Base-by-base conservation (phyloP, 2,888 invertebrate species). In the Pristionchus fissidentatus region DNA sequence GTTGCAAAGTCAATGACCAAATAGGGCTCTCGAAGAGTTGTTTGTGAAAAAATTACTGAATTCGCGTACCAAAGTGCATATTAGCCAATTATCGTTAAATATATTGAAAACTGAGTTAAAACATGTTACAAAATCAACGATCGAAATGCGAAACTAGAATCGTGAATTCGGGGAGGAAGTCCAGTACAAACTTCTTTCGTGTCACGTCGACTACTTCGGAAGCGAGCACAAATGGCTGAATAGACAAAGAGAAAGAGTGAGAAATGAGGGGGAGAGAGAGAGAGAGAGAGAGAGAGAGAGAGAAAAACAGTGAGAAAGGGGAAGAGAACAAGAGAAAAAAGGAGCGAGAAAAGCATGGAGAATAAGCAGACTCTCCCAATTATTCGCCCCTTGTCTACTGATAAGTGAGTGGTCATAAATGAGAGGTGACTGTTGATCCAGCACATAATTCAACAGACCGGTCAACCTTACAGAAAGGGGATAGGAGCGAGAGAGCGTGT, bases 181-280 rank as follows among this genome's bases (percentile, higher is more conserved):
- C n/a, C n/a, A n/a, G n/a, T n/a, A n/a, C n/a, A 66, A 66, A 38
- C 66, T 38, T 38, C 38, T 57, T 52, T 52, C 5, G 26, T 13
- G 57, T 13, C 22, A 38, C 22, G 35, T 38, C 35, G 22, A 22
- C 66, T 38, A 66, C 66, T 66, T n/a, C 66, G 22, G 38, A 66
- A 66, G 66, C 38, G 35, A 38, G 66, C 66, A 66, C 66, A 60
- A 60, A 66, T 66, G 35, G 38, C 66, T 66, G 66, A 26, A 66
- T 8, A 66, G 66, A 73, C 73, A 73, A 46, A 43, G 46, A 46
- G 73, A 73, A 15, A 38, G 73, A 38, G 73, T 32, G 29, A 62
- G 29, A 29, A 73, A 13, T n/a, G 73, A 29, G 43, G 46, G 46
- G 43, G 73, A 73, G 73, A 43, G 43, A 73, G 49, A 43, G 73